These are phyloP conservation scores for Phoxinus dragarum DNA, from an alignment of 2,797 vertebrate species.

Conservation along the genomic window DNA sequence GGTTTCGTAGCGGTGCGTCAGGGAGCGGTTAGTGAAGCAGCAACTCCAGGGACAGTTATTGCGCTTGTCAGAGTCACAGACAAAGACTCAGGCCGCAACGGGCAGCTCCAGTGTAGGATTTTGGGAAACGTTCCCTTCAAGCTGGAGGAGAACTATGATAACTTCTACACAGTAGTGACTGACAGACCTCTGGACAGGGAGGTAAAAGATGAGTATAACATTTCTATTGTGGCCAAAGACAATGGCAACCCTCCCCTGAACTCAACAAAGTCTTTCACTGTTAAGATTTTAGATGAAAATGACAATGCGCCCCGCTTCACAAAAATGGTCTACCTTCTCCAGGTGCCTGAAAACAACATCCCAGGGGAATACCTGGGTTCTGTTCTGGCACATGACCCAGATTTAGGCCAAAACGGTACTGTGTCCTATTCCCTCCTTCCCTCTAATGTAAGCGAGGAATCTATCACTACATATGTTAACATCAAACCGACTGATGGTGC, in stretches of 20 bases:
- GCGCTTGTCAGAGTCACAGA: slow-evolving; percentile 96
- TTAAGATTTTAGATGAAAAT: slow-evolving; percentile 96
- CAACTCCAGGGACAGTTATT: slow-evolving; percentile 94
- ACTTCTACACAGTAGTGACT: slow-evolving; percentile 96
- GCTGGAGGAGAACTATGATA: slow-evolving; percentile 97
- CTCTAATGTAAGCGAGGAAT: slow-evolving; percentile 94
- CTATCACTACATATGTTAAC: slow-evolving; percentile 97
- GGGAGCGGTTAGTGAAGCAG: slow-evolving; percentile 96
- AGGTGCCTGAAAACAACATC: slow-evolving; percentile 98
- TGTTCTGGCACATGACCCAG: slow-evolving; percentile 94
- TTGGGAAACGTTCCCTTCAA: slow-evolving; percentile 93
- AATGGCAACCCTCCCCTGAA: slow-evolving; percentile 93
- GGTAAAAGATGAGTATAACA: slow-evolving; percentile 94
- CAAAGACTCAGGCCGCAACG: slow-evolving; percentile 94
- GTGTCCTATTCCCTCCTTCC: slow-evolving; percentile 97
- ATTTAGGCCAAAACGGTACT: slow-evolving; percentile 95
- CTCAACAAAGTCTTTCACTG: slow-evolving; percentile 95
- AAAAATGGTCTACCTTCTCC: slow-evolving; percentile 93
- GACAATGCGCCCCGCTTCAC: slow-evolving; percentile 97
- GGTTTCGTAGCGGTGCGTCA: slow-evolving; percentile 97
- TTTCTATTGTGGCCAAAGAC: slow-evolving; percentile 96
- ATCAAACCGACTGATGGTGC: slow-evolving; percentile 98
- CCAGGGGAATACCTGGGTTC: slow-evolving; percentile 97
- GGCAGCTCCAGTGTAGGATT: slow-evolving; percentile 95
- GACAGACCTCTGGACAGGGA: slow-evolving; percentile 95